Conservation (phyloP, 2,888 invertebrate species). For the Rhabditophanes sp. region DNA sequence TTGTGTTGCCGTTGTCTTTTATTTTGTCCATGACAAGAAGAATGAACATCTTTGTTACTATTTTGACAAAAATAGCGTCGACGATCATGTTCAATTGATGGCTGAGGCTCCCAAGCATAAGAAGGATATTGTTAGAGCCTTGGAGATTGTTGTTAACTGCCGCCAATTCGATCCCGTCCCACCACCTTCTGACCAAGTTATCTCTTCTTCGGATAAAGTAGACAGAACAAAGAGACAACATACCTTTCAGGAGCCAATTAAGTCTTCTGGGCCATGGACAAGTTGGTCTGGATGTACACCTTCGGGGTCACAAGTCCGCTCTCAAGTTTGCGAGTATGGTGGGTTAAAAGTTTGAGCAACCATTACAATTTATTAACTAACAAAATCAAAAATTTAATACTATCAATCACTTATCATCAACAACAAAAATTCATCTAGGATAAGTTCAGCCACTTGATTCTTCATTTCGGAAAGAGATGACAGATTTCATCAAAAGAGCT, state of each 20-base stretch:
- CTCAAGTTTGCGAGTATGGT: slow-evolving; percentile 31
- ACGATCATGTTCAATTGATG: slow-evolving; percentile 14
- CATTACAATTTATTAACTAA: too few species aligned
- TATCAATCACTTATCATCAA: too few species aligned
- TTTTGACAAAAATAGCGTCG: slow-evolving; percentile 8
- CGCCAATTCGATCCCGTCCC: slow-evolving; percentile 33
- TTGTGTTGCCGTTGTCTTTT: slow-evolving; percentile 11
- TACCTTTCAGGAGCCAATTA: too few species aligned
- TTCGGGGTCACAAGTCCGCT: slow-evolving; percentile 15
- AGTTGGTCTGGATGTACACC: slow-evolving; percentile 7
- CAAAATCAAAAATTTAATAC: too few species aligned
- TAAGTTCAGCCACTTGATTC: too few species aligned
- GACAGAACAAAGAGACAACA: slow-evolving; percentile 34
- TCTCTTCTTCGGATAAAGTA: slow-evolving; percentile 31
- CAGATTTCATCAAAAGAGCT: too few species aligned
- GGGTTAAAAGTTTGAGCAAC: too few species aligned
- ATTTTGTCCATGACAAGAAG: slow-evolving; percentile 7
- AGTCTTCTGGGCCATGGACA: slow-evolving; percentile 6
- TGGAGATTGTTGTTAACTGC: slow-evolving; percentile 29
- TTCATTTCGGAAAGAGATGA: too few species aligned
- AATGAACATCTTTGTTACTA: slow-evolving; percentile 8
- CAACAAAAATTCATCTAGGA: too few species aligned
- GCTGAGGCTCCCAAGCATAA: slow-evolving; percentile 26
- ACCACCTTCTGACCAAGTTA: slow-evolving; percentile 28
- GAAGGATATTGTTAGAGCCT: slow-evolving; percentile 27